Conservation (phyloP, 2,888 invertebrate genomes). For the Subacronicta megacephala region DNA sequence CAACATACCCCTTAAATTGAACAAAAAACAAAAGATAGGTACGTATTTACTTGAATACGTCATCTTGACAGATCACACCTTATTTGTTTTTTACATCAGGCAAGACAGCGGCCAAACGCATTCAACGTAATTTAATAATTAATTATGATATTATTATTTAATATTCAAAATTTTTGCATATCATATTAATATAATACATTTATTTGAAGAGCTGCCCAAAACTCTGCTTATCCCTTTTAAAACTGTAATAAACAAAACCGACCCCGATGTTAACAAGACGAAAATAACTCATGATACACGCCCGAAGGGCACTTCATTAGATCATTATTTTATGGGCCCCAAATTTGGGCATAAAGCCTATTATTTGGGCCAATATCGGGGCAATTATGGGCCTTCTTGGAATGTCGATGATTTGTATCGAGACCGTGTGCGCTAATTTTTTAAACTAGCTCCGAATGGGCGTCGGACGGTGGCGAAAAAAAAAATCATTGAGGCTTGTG, state of each 20-base stretch:
- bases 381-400: constrained; percentile 65
- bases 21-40: no score
- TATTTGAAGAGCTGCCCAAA: no score
- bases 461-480: constrained; percentile 51
- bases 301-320: constrained; percentile 66
- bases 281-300: constrained; percentile 43
- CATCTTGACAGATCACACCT: no score
- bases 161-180: no score
- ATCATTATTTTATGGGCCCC: constrained; percentile 86
- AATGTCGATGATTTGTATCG: constrained; percentile 57
- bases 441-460: constrained; percentile 34
- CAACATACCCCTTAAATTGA: no score
- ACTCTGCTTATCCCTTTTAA: constrained; percentile 16
- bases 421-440: constrained; percentile 38
- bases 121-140: no score
- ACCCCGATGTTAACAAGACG: constrained; percentile 58
- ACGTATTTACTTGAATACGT: no score
- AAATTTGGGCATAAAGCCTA: constrained; percentile 80
- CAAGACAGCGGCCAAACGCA: no score
- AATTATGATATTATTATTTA: no score
- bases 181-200: no score
- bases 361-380: constrained; percentile 77
- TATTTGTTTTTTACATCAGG: no score
- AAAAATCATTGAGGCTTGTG: constrained; percentile 1
- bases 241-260: constrained; percentile 33